These are phyloP conservation scores for Scortum barcoo DNA, from an alignment of 2,113 vertebrate species.

Conservation along the genomic window DNA sequence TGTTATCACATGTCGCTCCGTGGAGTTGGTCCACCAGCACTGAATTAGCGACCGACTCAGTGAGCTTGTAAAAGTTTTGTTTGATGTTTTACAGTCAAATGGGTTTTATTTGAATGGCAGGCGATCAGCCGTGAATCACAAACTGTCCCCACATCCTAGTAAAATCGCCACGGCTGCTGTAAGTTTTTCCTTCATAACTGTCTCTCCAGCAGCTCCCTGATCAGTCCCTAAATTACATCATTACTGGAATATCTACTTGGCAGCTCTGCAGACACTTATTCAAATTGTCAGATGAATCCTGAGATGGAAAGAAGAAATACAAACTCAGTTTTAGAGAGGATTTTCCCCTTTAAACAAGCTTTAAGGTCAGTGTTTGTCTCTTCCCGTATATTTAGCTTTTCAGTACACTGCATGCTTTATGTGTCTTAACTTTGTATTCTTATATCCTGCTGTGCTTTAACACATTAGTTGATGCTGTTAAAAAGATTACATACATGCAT, in stretches of 20 bases:
- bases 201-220: background rate
- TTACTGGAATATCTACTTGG: background rate
- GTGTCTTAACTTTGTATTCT: background rate
- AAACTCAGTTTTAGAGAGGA: too few relatives aligned
- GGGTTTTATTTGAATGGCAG: constrained; percentile 25
- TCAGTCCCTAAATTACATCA: background rate
- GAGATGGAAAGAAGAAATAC: background rate
- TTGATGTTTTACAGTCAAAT: background rate
- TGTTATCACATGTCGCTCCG: background rate
- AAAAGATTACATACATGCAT: background rate
- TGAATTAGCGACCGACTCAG: background rate
- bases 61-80: constrained; percentile 2
- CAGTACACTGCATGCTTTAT: background rate
- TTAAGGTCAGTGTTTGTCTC: background rate
- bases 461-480: background rate
- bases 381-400: background rate
- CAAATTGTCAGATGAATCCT: background rate
- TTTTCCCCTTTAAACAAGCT: background rate
- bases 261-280: constrained; percentile 7
- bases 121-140: constrained; percentile 2
- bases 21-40: background rate
- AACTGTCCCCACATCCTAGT: constrained; percentile 3
- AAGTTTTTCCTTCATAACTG: background rate
- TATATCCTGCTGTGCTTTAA: background rate
- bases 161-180: constrained; percentile 7